Percentiles rank a stretch among this genome's conserved stretches.
These are phyloP conservation scores for Coleophora deauratella DNA, from an alignment of 2,888 invertebrate genomes.

Conservation along the genomic window DNA sequence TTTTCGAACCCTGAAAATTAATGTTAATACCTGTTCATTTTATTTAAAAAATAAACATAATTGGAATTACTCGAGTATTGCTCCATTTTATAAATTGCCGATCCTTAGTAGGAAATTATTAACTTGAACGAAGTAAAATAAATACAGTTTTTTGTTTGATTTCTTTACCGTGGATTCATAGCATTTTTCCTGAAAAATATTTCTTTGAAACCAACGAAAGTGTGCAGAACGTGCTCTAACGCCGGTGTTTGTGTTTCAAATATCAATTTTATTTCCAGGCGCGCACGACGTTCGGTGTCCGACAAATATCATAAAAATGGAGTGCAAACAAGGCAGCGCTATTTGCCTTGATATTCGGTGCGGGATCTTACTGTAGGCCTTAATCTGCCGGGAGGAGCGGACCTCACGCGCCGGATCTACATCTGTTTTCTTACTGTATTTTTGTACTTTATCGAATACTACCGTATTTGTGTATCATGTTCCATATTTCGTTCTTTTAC, in stretches of 20 bases:
- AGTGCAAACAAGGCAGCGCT: slow-evolving; percentile 55
- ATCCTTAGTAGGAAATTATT: too few species aligned
- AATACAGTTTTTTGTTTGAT: not conserved
- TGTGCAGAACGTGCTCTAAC: slow-evolving; percentile 37
- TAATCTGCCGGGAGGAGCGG: slow-evolving; percentile 53
- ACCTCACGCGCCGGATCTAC: slow-evolving; percentile 54
- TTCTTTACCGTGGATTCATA: slow-evolving; percentile 2
- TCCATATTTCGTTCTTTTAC: too few species aligned
- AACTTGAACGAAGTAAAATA: too few species aligned
- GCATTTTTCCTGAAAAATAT: too few species aligned
- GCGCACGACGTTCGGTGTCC: slow-evolving; percentile 23
- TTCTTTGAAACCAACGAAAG: not conserved
- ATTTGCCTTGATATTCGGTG: slow-evolving; percentile 60
- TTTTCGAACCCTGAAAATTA: too few species aligned
- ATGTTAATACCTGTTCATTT: too few species aligned
- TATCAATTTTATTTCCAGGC: slow-evolving; percentile 43
- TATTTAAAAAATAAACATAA: too few species aligned
- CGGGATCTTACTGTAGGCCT: slow-evolving; percentile 52
- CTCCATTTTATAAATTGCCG: too few species aligned
- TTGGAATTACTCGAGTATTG: too few species aligned
- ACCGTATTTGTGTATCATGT: too few species aligned
- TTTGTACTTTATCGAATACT: too few species aligned
- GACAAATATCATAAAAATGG: slow-evolving; percentile 64
- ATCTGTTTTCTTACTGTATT: slow-evolving; percentile 60
- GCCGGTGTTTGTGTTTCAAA: slow-evolving; percentile 35